phyloP scores from a whole-genome alignment of 2,113 vertebrate species.

The Leiothrix lutea region DNA sequence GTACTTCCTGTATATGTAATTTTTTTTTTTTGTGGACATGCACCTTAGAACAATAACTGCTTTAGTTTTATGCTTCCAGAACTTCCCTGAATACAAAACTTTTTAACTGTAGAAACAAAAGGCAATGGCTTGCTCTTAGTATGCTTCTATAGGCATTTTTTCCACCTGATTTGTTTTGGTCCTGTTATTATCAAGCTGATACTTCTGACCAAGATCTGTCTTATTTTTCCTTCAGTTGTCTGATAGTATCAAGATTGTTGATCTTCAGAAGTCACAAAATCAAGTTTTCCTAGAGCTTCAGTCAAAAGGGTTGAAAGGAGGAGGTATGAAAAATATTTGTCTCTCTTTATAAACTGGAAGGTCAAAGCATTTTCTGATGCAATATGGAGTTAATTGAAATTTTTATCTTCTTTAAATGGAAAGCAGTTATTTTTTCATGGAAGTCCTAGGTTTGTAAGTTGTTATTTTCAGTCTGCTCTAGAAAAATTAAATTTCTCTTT shows the following conservation, averaged over 20 bases:
- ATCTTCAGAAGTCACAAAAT: conserved; percentile 75
- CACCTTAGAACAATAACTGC: not conserved
- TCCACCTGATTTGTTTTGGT: not conserved
- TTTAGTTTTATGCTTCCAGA: not conserved
- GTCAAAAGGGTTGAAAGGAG: conserved; percentile 89
- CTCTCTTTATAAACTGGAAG: not conserved
- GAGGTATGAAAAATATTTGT: conserved; percentile 79
- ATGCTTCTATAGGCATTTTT: not conserved
- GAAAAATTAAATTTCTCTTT: not conserved
- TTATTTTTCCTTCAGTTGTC: conserved; percentile 73
- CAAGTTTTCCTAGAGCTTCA: conserved; percentile 86
- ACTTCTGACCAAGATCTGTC: not conserved
- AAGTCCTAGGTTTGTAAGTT: not conserved
- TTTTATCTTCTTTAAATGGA: not conserved
- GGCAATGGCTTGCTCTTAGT: not conserved
- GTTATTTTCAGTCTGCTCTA: not conserved
- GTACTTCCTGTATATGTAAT: not conserved
- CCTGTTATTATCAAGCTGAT: not conserved
- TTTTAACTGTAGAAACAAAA: not conserved
- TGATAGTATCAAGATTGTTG: conserved; percentile 77
- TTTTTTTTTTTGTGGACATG: not conserved
- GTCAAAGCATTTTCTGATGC: not conserved
- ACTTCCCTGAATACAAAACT: not conserved
- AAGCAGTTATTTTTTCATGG: not conserved
- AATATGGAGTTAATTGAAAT: not conserved